Conservation (phyloP, 2,888 invertebrate genomes). For the Chrysina gloriosa region DNA sequence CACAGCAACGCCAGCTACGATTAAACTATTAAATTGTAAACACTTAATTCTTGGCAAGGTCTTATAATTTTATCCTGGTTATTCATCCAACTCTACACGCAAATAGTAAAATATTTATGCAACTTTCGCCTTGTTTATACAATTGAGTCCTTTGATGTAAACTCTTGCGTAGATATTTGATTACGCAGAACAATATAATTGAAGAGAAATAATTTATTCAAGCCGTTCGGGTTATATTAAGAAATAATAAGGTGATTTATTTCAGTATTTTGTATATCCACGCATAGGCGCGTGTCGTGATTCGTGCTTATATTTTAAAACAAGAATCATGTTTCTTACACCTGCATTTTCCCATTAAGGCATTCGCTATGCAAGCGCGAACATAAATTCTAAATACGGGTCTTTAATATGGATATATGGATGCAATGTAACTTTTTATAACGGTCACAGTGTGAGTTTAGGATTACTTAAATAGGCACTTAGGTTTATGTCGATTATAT, state of each 20-base stretch:
- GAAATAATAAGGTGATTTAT: constrained; percentile 5
- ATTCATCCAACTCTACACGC: constrained; percentile 3
- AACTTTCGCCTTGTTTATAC: constrained; percentile 22
- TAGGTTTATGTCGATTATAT: not conserved
- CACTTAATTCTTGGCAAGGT: not conserved
- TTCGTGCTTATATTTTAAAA: not conserved
- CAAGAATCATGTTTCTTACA: constrained; percentile 1
- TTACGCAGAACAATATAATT: constrained; percentile 22
- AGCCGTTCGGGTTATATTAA: not conserved
- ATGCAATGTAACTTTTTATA: constrained; percentile 15
- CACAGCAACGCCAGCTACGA: not conserved
- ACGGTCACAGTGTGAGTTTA: not conserved
- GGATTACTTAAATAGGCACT: not conserved
- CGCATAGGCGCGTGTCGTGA: not conserved
- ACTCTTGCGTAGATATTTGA: constrained; percentile 3
- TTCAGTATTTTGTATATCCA: not conserved
- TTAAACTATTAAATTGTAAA: constrained; percentile 10
- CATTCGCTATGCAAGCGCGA: not conserved
- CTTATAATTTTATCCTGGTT: not conserved
- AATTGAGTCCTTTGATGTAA: constrained; percentile 10
- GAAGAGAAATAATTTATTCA: constrained; percentile 27
- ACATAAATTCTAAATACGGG: not conserved
- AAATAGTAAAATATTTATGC: constrained; percentile 20
- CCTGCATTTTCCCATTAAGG: constrained; percentile 7
- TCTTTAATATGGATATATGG: not conserved